These are phyloP conservation scores for Eupithecia vulgata DNA, from an alignment of 2,888 invertebrate species.

Conservation along the genomic window DNA sequence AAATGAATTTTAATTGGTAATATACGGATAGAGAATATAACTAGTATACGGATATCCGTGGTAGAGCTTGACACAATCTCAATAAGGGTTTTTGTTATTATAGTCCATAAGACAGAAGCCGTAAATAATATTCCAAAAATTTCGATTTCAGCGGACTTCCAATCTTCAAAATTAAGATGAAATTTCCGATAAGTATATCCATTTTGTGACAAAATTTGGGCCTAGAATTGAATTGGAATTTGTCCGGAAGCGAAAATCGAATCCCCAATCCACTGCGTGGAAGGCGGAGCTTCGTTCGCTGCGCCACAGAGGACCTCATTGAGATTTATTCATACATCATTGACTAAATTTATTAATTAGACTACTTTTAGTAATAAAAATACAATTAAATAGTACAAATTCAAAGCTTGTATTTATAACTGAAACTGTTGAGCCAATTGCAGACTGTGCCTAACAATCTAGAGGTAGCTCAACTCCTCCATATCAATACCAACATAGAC, in stretches of 20 bases:
- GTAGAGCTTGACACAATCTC: background rate
- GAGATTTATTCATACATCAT: background rate
- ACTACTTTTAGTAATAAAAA: no score
- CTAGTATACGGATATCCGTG: background rate
- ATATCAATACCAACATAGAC: background rate
- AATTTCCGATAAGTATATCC: background rate
- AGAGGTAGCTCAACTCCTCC: background rate
- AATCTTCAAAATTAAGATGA: no score
- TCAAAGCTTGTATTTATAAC: background rate
- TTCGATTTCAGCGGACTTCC: no score
- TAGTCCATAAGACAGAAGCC: no score
- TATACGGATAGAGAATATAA: no score
- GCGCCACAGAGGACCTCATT: background rate
- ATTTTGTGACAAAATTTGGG: background rate
- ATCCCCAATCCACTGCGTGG: background rate
- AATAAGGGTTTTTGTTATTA: no score
- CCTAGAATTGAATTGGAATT: background rate
- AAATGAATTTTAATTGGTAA: background rate
- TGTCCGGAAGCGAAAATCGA: background rate
- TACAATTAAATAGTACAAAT: background rate
- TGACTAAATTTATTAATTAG: background rate
- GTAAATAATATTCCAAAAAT: no score
- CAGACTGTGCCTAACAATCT: background rate
- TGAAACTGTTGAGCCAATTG: no score
- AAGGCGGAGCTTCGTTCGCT: background rate